A percentile compares a stretch with the other conserved stretches of the same genome.
These are phyloP conservation scores for Goniozus legneri DNA, from an alignment of 1,140 invertebrate genomes.

Conservation along the genomic window DNA sequence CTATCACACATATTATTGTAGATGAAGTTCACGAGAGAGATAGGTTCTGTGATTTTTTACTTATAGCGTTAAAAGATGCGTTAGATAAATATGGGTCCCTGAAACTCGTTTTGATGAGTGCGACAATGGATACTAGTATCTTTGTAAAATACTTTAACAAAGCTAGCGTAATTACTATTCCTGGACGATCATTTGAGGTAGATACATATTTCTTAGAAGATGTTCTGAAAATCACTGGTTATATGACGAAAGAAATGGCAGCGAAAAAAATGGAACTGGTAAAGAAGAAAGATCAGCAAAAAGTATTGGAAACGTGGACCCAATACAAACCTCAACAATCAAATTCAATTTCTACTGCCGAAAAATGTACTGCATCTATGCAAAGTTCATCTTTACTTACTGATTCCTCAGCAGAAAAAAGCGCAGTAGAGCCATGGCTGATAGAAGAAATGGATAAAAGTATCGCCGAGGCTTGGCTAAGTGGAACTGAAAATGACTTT, in stretches of 20 bases:
- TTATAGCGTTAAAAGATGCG: constrained; percentile 79
- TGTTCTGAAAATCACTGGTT: constrained; percentile 69
- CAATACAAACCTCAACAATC: constrained; percentile 29
- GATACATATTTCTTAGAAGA: constrained; percentile 81
- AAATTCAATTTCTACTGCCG: constrained; percentile 6
- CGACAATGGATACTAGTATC: constrained; percentile 77
- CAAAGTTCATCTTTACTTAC: constrained; percentile 44
- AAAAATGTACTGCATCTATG: constrained; percentile 29
- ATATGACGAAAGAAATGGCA: constrained; percentile 66
- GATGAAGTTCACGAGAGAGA: constrained; percentile 96
- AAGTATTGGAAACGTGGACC: constrained; percentile 55
- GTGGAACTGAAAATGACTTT: constrained; percentile 61
- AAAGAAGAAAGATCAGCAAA: constrained; percentile 53
- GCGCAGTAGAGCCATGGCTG: constrained; percentile 57
- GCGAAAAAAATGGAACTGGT: constrained; percentile 45
- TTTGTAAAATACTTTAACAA: constrained; percentile 82
- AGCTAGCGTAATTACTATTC: constrained; percentile 74
- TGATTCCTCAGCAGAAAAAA: constrained; percentile 47
- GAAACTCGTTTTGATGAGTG: constrained; percentile 92
- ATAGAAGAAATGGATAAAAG: constrained; percentile 61
- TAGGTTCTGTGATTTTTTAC: constrained; percentile 86
- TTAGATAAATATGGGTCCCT: constrained; percentile 69
- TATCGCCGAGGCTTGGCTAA: constrained; percentile 61
- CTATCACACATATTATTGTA: constrained; percentile 82
- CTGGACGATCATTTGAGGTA: constrained; percentile 76